phyloP scores from a whole-genome alignment of 2,113 vertebrate genomes.

The Bagarius yarrelli region DNA sequence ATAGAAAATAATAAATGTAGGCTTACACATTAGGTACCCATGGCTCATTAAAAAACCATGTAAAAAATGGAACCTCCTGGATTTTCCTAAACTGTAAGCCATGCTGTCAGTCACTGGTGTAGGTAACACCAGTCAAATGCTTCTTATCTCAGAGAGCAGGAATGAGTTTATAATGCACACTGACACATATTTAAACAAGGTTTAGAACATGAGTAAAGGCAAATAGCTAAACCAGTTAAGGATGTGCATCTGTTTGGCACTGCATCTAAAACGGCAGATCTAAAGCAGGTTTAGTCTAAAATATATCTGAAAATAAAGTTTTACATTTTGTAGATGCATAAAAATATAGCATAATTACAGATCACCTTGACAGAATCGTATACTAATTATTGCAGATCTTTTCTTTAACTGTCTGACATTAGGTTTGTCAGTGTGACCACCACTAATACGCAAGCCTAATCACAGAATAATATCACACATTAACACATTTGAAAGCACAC shows the following conservation, averaged over 20 bases:
- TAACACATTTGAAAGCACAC: no score
- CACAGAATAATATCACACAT: no score
- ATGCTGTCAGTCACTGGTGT: not conserved
- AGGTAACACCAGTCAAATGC: slow-evolving; percentile 16
- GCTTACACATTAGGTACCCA: slow-evolving; percentile 21
- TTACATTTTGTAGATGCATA: no score
- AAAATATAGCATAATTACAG: no score
- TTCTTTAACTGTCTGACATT: no score
- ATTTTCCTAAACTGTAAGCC: slow-evolving; percentile 2
- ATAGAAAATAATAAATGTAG: slow-evolving; percentile 18
- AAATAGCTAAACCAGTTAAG: not conserved
- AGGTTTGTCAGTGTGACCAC: no score
- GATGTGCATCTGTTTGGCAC: not conserved
- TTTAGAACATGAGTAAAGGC: not conserved
- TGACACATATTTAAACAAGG: slow-evolving; percentile 11
- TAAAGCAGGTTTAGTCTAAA: no score
- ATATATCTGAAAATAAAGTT: no score
- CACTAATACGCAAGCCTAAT: no score
- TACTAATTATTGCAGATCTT: no score
- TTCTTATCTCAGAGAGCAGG: not conserved
- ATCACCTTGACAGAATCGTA: no score
- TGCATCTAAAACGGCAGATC: no score
- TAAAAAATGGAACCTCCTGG: not conserved
- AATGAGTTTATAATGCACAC: slow-evolving; percentile 14
- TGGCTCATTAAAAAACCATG: slow-evolving; percentile 20